Conservation (phyloP, 2,888 invertebrate genomes). For the Cheiracanthium punctorium region DNA sequence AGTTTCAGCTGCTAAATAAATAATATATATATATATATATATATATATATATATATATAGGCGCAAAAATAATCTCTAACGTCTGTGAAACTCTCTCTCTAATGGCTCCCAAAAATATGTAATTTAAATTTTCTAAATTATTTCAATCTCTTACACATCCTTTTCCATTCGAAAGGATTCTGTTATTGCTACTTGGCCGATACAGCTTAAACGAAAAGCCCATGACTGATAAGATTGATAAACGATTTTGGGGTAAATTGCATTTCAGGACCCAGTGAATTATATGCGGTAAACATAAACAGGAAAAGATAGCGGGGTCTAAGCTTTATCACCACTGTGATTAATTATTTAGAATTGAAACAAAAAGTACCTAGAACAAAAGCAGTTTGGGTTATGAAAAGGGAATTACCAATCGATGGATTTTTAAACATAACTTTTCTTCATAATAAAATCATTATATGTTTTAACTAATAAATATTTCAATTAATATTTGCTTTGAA, state of each 20-base stretch:
- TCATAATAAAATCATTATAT: too few relatives aligned
- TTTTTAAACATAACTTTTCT: too few relatives aligned
- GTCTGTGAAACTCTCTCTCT: too few relatives aligned
- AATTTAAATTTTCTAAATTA: too few relatives aligned
- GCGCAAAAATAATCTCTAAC: too few relatives aligned
- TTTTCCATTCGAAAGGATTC: background rate
- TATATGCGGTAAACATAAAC: background rate
- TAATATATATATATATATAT: too few relatives aligned
- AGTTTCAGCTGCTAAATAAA: too few relatives aligned
- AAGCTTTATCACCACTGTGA: background rate
- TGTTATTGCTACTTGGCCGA: background rate
- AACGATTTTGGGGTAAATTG: background rate
- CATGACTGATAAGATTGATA: background rate
- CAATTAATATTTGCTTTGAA: too few relatives aligned
- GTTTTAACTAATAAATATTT: too few relatives aligned
- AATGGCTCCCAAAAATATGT: too few relatives aligned
- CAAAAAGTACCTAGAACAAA: background rate
- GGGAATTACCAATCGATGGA: background rate
- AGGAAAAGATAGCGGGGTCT: background rate
- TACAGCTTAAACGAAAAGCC: background rate
- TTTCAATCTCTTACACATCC: background rate
- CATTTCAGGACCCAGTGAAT: background rate
- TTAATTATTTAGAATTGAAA: background rate
- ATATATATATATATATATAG: too few relatives aligned
- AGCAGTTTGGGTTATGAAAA: background rate